Conservation (phyloP, 2,888 invertebrate species). For the Diaperis boleti region DNA sequence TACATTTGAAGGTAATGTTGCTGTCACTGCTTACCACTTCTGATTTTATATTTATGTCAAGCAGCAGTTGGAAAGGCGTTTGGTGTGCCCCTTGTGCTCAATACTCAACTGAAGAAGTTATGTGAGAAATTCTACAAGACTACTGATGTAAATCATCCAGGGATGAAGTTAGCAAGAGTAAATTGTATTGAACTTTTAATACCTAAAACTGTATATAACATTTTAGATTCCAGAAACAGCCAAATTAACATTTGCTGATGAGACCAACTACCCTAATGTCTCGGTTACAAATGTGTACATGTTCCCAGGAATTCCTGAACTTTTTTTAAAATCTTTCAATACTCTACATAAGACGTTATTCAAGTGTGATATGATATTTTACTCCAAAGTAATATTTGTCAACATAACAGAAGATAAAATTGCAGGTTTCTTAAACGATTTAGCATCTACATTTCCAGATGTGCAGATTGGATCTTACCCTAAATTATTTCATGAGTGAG, state of each 20-base stretch:
- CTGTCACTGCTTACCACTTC: not conserved
- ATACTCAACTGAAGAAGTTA: conserved; percentile 66
- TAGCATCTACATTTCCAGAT: conserved; percentile 66
- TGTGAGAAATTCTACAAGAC: conserved; percentile 66
- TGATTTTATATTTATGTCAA: not conserved
- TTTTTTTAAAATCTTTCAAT: conserved; percentile 65
- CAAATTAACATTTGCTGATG: conserved; percentile 63
- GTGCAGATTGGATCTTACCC: conserved; percentile 71
- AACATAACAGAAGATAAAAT: conserved; percentile 67
- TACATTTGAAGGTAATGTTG: conserved; percentile 74
- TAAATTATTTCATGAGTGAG: conserved; percentile 64
- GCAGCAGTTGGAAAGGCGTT: conserved; percentile 71
- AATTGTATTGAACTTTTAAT: conserved; percentile 37
- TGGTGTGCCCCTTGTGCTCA: conserved; percentile 63
- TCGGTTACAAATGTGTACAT: conserved; percentile 74
- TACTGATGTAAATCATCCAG: conserved; percentile 62
- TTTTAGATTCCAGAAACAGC: conserved; percentile 69
- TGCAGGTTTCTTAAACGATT: conserved; percentile 61
- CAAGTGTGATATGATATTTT: conserved; percentile 59
- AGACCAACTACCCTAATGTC: conserved; percentile 66
- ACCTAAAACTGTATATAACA: not conserved
- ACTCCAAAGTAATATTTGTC: conserved; percentile 64
- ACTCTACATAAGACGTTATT: conserved; percentile 62
- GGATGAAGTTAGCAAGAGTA: conserved; percentile 64
- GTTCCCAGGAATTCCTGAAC: conserved; percentile 78